phyloP scores from a whole-genome alignment of 2,797 vertebrate species.

The Malurus splendens region DNA sequence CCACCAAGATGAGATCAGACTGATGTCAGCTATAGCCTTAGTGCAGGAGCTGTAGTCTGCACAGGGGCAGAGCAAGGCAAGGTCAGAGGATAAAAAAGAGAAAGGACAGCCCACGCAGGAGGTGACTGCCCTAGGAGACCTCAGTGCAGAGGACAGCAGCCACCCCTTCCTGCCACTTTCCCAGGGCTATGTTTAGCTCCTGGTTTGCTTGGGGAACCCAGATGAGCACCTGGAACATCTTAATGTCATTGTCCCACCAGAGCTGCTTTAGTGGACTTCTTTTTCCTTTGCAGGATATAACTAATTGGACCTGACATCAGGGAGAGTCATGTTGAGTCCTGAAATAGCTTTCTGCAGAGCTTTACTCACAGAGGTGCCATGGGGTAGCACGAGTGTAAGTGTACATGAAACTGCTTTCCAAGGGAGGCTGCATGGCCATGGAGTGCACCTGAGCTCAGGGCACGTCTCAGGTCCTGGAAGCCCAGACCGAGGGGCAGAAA shows the following conservation, averaged over 20 bases:
- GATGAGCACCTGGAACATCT: neutral
- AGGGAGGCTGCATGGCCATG: neutral
- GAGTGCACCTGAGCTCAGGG: neutral
- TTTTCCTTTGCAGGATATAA: conserved; percentile 4
- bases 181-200: conserved; percentile 9
- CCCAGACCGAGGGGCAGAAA: neutral
- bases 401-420: neutral
- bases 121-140: neutral
- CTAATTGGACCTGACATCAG: conserved; percentile 43
- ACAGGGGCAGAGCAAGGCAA: neutral
- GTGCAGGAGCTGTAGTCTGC: neutral
- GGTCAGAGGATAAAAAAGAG: neutral
- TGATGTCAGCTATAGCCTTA: neutral
- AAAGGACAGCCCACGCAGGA: neutral
- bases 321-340: neutral
- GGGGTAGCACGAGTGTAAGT: rapidly evolving
- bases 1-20: neutral
- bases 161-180: neutral
- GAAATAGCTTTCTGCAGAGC: conserved; percentile 8
- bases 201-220: neutral
- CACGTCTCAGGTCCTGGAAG: neutral
- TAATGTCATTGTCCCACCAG: conserved; percentile 19
- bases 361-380: neutral
- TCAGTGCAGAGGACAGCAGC: neutral
- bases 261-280: conserved; percentile 14